Evolutionary conservation across 2,888 invertebrate species (phyloP).

Genomic region (Caenorhabditis auriculariae): DNA sequence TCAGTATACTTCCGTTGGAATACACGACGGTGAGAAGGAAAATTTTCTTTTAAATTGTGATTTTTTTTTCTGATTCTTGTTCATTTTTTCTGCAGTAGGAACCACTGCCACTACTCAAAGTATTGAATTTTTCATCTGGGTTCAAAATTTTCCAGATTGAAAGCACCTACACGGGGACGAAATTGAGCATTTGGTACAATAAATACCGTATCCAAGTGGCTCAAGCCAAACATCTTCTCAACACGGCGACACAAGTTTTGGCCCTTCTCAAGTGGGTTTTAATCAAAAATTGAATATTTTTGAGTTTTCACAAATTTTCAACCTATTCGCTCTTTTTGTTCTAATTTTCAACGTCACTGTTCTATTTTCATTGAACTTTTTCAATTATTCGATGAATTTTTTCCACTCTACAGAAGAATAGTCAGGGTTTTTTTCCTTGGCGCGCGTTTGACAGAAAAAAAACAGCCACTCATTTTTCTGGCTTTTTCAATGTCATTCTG

Average conservation of each 20-base stretch:
- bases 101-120: neutral
- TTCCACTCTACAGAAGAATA: too few species aligned
- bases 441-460: too few species aligned
- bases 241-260: constrained; percentile 32
- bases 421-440: too few species aligned
- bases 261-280: constrained; percentile 38
- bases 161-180: constrained; percentile 35
- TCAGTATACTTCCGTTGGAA: constrained; percentile 31
- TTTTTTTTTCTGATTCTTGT: neutral
- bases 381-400: too few species aligned
- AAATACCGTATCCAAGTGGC: constrained; percentile 23
- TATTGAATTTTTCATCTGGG: neutral
- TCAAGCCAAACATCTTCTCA: constrained; percentile 32
- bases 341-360: too few species aligned
- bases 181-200: constrained; percentile 31
- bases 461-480: too few species aligned
- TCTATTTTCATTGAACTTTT: too few species aligned
- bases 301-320: too few species aligned
- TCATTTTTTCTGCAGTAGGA: neutral
- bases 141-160: constrained; percentile 22
- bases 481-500: too few species aligned
- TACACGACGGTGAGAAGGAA: constrained; percentile 27
- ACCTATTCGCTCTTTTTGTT: too few species aligned
- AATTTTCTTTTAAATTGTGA: neutral
- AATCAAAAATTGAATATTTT: too few species aligned